Percentiles rank a stretch among this genome's conserved stretches.
These are phyloP conservation scores for Brachypterus glaber DNA, from an alignment of 2,888 invertebrate genomes.

Conservation along the genomic window DNA sequence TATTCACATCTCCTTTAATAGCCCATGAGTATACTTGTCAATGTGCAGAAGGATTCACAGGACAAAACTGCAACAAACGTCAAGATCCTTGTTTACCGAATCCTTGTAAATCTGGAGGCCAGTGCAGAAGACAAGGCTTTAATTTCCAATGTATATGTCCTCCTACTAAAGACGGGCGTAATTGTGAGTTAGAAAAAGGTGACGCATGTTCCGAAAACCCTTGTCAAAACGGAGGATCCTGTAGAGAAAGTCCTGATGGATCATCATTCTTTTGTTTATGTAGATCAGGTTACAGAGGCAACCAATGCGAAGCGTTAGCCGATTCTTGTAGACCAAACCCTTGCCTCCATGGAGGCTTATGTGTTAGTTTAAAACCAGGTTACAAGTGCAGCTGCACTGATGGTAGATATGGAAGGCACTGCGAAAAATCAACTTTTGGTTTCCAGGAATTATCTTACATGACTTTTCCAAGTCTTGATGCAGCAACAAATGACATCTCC, in stretches of 20 bases:
- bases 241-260: slow-evolving; percentile 78
- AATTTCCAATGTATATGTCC: slow-evolving; percentile 80
- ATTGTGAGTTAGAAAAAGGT: slow-evolving; percentile 74
- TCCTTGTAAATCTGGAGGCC: slow-evolving; percentile 77
- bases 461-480: slow-evolving; percentile 77
- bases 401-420: slow-evolving; percentile 82
- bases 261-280: slow-evolving; percentile 88
- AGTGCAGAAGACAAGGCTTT: slow-evolving; percentile 73
- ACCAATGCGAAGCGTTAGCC: slow-evolving; percentile 78
- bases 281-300: slow-evolving; percentile 83
- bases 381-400: slow-evolving; percentile 79
- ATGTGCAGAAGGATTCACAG: slow-evolving; percentile 77
- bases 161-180: slow-evolving; percentile 66
- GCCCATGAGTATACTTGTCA: slow-evolving; percentile 69
- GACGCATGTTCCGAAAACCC: slow-evolving; percentile 79
- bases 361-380: slow-evolving; percentile 79
- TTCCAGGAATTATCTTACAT: slow-evolving; percentile 84
- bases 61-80: slow-evolving; percentile 69
- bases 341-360: slow-evolving; percentile 83
- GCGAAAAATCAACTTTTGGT: slow-evolving; percentile 83
- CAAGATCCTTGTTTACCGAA: slow-evolving; percentile 87
- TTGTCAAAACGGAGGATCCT: slow-evolving; percentile 86
- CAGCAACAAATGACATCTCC: slow-evolving; percentile 83
- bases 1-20: slow-evolving; percentile 75
- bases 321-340: slow-evolving; percentile 90